These are phyloP conservation scores for Acanthococcus lagerstroemiae DNA, from an alignment of 2,888 invertebrate genomes.

Conservation along the genomic window DNA sequence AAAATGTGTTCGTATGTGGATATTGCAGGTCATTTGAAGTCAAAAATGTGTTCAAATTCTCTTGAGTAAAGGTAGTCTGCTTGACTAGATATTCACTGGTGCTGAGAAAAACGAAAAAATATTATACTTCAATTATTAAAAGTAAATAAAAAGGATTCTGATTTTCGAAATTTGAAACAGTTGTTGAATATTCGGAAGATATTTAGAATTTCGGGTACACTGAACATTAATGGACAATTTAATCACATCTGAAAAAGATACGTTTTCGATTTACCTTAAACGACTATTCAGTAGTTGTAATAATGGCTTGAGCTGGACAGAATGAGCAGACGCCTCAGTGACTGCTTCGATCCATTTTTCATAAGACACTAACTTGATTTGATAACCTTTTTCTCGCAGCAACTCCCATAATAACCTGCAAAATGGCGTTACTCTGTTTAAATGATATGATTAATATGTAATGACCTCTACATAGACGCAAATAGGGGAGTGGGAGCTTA, in stretches of 20 bases:
- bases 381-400: conserved; percentile 35
- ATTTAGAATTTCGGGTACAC: too few relatives aligned
- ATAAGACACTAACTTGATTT: conserved; percentile 34
- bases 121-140: not conserved
- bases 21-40: conserved; percentile 25
- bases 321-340: conserved; percentile 11
- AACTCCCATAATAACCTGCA: conserved; percentile 36
- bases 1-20: conserved; percentile 33
- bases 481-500: too few relatives aligned
- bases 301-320: conserved; percentile 8
- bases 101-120: not conserved
- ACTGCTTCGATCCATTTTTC: conserved; percentile 35
- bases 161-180: too few relatives aligned
- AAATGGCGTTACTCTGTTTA: too few relatives aligned
- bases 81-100: not conserved
- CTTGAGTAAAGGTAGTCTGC: not conserved
- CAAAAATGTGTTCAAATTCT: conserved; percentile 11
- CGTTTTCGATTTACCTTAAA: not conserved
- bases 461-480: too few relatives aligned
- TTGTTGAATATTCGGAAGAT: too few relatives aligned
- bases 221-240: too few relatives aligned
- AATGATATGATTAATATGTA: too few relatives aligned
- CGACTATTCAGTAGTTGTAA: conserved; percentile 25
- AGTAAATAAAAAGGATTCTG: too few relatives aligned
- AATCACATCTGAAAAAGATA: not conserved